These are phyloP conservation scores for Dunckerocampus dactyliophorus DNA, from an alignment of 2,113 vertebrate species.

Conservation along the genomic window DNA sequence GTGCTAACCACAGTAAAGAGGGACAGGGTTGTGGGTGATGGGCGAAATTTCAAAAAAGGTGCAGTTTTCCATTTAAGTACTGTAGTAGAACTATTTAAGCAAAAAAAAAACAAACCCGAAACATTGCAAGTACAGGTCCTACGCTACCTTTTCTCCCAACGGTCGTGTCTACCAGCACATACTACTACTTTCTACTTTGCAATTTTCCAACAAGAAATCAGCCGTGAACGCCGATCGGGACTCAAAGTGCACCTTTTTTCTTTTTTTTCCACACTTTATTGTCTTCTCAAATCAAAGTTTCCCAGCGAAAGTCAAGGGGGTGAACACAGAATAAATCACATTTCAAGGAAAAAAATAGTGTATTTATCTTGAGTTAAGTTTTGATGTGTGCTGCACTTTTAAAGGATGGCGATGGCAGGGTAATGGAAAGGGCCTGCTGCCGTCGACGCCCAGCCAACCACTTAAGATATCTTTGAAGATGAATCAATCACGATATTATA, in stretches of 20 bases:
- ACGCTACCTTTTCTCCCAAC: conserved; percentile 45
- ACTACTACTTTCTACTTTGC: conserved; percentile 40
- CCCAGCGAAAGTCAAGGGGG: conserved; percentile 45
- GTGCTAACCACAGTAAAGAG: too few species aligned
- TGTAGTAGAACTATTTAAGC: conserved; percentile 38
- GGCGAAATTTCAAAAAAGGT: too few species aligned
- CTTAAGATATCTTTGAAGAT: conserved; percentile 85
- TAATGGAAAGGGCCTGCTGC: conserved; percentile 56
- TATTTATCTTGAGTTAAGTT: conserved; percentile 61
- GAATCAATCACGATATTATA: conserved; percentile 87
- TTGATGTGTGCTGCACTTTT: conserved; percentile 64
- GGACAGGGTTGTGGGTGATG: too few species aligned
- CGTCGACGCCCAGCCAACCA: conserved; percentile 67
- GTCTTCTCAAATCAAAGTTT: conserved; percentile 61
- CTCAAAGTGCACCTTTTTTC: conserved; percentile 16
- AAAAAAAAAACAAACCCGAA: too few species aligned
- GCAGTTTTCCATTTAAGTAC: too few species aligned
- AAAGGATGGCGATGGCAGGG: conserved; percentile 59
- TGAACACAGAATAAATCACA: conserved; percentile 51
- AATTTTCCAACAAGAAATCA: conserved; percentile 44
- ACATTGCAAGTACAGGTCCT: too few species aligned
- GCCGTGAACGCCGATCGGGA: conserved; percentile 18
- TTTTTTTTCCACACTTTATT: conserved; percentile 35
- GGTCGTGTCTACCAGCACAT: conserved; percentile 36
- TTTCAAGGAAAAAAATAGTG: conserved; percentile 26